Percentiles rank a stretch among this genome's conserved stretches.
These are phyloP conservation scores for Nibea coibor DNA, from an alignment of 2,113 vertebrate species.

Conservation along the genomic window DNA sequence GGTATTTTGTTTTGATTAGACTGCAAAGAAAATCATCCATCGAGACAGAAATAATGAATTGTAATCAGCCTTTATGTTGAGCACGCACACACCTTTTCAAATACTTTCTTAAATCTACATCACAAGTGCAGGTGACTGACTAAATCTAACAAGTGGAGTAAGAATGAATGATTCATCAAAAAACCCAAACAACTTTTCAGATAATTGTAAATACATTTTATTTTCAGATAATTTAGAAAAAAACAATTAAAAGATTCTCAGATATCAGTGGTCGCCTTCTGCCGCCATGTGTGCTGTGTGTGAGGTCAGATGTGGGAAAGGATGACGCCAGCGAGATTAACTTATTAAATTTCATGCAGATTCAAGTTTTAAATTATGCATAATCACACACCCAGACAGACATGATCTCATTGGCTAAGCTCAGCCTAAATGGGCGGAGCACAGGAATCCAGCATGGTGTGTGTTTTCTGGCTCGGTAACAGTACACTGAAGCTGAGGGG, in stretches of 20 bases:
- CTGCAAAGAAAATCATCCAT: constrained; percentile 42
- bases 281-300: not conserved
- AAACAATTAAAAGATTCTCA: not conserved
- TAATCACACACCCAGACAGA: constrained; percentile 11
- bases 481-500: constrained; percentile 6
- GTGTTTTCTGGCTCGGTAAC: constrained; percentile 10
- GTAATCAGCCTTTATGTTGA: constrained; percentile 50
- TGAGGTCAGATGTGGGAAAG: constrained; percentile 12
- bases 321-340: constrained; percentile 26
- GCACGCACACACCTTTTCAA: not conserved
- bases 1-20: constrained; percentile 62
- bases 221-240: too few species aligned
- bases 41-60: constrained; percentile 49
- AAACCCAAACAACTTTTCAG: too few species aligned
- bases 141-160: too few species aligned
- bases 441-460: constrained; percentile 1
- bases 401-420: constrained; percentile 29
- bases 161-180: too few species aligned
- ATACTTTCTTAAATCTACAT: not conserved
- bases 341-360: constrained; percentile 54
- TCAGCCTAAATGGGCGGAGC: not conserved
- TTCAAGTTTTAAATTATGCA: constrained; percentile 52
- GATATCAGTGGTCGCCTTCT: constrained; percentile 2
- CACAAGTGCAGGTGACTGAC: too few species aligned
- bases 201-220: too few species aligned